phyloP scores from a whole-genome alignment of 30 jellyfish, hydroid and myxozoan species.

The Turritopsis dohrnii region DNA sequence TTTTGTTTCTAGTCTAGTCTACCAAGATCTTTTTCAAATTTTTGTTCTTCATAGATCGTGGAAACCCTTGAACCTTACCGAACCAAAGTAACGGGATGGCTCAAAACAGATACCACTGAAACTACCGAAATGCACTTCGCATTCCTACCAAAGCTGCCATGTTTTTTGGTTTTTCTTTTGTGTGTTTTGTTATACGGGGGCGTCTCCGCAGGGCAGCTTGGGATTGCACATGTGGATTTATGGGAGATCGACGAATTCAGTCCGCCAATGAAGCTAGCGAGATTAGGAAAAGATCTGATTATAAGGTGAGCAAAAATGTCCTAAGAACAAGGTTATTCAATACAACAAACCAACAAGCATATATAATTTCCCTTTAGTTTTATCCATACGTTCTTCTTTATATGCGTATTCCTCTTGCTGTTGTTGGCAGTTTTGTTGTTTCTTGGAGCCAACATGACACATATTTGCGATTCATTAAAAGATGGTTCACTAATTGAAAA shows the following conservation, averaged over 20 bases:
- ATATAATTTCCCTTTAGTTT: not conserved
- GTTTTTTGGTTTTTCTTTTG: not conserved
- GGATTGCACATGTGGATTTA: not conserved
- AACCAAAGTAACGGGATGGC: not conserved
- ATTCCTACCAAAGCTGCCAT: not conserved
- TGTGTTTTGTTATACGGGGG: constrained; percentile 1
- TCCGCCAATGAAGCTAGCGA: constrained; percentile 7
- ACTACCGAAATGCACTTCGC: not conserved
- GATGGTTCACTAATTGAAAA: not conserved
- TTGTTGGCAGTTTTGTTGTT: not conserved
- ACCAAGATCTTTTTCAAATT: not conserved
- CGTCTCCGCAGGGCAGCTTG: not conserved
- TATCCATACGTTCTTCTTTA: not conserved
- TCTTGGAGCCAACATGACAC: constrained; percentile 14
- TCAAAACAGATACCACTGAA: not conserved
- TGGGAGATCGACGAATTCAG: constrained; percentile 20
- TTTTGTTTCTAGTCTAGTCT: not conserved
- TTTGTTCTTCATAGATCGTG: not conserved
- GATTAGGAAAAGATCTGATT: constrained; percentile 4
- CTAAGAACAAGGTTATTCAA: not conserved
- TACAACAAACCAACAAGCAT: not conserved
- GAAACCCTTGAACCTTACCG: not conserved
- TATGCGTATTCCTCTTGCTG: not conserved
- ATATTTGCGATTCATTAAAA: not conserved
- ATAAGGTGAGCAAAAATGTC: not conserved